These are phyloP conservation scores for Musca domestica DNA, from an alignment of 1,140 invertebrate species.

Conservation along the genomic window DNA sequence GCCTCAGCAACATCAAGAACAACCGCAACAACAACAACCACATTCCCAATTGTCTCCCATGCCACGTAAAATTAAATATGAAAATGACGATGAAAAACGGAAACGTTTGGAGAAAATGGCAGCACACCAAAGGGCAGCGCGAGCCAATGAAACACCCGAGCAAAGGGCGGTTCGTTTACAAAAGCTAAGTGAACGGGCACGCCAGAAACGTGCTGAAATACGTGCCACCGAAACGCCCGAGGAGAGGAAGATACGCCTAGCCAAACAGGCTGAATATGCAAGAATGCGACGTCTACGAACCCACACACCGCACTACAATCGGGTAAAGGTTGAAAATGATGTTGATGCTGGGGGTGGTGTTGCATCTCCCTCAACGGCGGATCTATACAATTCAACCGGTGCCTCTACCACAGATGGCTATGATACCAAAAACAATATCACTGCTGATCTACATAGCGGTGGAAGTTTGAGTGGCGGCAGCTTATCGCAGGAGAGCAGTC, in stretches of 20 bases:
- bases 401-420: neutral
- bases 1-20: neutral
- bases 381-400: conserved; percentile 32
- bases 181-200: conserved; percentile 49
- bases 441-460: neutral
- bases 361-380: neutral
- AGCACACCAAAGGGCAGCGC: conserved; percentile 46
- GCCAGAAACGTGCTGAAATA: conserved; percentile 46
- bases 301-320: conserved; percentile 41
- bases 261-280: conserved; percentile 52
- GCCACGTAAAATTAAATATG: conserved; percentile 41
- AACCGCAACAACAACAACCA: neutral
- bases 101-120: conserved; percentile 52
- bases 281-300: conserved; percentile 46
- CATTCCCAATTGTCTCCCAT: conserved; percentile 18
- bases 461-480: conserved; percentile 4
- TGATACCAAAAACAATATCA: neutral
- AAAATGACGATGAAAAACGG: conserved; percentile 50
- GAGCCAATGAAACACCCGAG: conserved; percentile 59
- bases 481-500: conserved; percentile 30
- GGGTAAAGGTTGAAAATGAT: conserved; percentile 22
- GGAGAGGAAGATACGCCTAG: conserved; percentile 44
- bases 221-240: conserved; percentile 47
- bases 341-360: neutral
- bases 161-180: conserved; percentile 55